Conservation (phyloP, 2,888 invertebrate species). For the Rambutsinella grinnellia region DNA sequence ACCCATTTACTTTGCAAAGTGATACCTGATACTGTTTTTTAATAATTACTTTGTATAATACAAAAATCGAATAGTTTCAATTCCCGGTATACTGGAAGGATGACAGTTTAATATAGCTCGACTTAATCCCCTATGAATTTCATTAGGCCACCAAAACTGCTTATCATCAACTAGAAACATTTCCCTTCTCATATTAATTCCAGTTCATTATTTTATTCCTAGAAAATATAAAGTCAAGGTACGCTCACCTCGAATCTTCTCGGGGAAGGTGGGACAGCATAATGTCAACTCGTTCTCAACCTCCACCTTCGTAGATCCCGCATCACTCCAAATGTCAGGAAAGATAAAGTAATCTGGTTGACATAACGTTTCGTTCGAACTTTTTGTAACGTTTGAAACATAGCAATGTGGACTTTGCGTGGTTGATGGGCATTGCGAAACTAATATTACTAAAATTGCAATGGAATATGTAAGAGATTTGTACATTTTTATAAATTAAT, state of each 20-base stretch:
- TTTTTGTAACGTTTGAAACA: conserved; percentile 20
- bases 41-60: conserved; percentile 42
- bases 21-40: no score
- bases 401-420: conserved; percentile 39
- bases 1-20: neutral
- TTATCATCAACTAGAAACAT: conserved; percentile 28
- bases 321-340: conserved; percentile 32
- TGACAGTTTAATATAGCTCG: conserved; percentile 45
- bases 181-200: neutral
- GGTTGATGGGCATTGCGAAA: neutral
- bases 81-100: conserved; percentile 40
- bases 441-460: neutral
- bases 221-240: neutral
- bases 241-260: conserved; percentile 26
- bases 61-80: conserved; percentile 46
- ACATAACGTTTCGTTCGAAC: conserved; percentile 17
- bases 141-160: conserved; percentile 52
- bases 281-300: conserved; percentile 6
- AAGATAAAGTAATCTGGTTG: conserved; percentile 25
- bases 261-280: conserved; percentile 24
- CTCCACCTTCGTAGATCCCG: neutral
- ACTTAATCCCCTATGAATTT: conserved; percentile 34
- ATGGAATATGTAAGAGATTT: no score
- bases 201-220: neutral
- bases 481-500: no score